These are phyloP conservation scores for Achatina immaculata DNA, from an alignment of 1,140 invertebrate genomes.

Conservation along the genomic window DNA sequence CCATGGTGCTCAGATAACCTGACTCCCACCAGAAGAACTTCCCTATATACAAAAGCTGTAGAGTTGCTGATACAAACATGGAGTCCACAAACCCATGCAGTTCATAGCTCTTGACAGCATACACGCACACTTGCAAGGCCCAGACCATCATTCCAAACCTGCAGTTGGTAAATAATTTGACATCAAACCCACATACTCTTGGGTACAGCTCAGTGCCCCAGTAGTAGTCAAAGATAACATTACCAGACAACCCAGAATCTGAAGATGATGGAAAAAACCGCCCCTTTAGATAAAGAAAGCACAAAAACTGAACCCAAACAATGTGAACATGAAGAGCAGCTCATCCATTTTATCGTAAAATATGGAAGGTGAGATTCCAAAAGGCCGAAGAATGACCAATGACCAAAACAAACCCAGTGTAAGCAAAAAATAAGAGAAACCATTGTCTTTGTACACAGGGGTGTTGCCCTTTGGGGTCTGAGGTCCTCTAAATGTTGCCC, in stretches of 20 bases:
- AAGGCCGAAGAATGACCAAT: slow-evolving; percentile 61
- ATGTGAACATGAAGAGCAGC: slow-evolving; percentile 73
- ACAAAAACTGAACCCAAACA: slow-evolving; percentile 73
- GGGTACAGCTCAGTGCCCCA: slow-evolving; percentile 77
- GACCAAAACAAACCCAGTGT: slow-evolving; percentile 68
- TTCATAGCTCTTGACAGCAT: slow-evolving; percentile 71
- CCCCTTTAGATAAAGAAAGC: slow-evolving; percentile 71
- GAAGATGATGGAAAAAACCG: slow-evolving; percentile 63
- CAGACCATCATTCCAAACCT: slow-evolving; percentile 76
- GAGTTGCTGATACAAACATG: slow-evolving; percentile 69
- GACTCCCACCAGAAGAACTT: slow-evolving; percentile 79
- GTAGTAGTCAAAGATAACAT: slow-evolving; percentile 75
- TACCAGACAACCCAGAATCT: slow-evolving; percentile 66
- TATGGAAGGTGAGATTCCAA: slow-evolving; percentile 62
- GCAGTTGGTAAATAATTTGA: slow-evolving; percentile 72
- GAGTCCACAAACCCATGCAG: slow-evolving; percentile 70
- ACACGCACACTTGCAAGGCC: slow-evolving; percentile 73
- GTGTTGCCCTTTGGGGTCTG: slow-evolving; percentile 72
- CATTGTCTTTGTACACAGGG: slow-evolving; percentile 75
- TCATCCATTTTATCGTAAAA: slow-evolving; percentile 73
- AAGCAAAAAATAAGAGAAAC: slow-evolving; percentile 73
- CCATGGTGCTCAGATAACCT: slow-evolving; percentile 77
- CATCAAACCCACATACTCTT: slow-evolving; percentile 69
- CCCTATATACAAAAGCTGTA: slow-evolving; percentile 75
- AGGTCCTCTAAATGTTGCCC: slow-evolving; percentile 72